Evolutionary conservation across 2,888 invertebrate genomes (phyloP).

Genomic region (Tipula confusa): DNA sequence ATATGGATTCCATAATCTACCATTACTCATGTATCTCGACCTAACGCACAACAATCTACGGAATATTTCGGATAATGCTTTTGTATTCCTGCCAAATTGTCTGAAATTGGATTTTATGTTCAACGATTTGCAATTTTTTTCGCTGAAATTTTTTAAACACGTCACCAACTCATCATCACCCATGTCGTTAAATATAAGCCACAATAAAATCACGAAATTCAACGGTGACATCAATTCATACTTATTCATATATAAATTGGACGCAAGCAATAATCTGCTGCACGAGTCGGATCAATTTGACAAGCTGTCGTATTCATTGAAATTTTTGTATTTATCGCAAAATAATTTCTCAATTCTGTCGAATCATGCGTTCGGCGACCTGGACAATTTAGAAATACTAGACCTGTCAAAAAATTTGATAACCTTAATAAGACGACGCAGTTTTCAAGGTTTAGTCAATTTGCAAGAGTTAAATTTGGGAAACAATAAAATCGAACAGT

Average conservation of each 20-base stretch:
- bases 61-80: conserved; percentile 67
- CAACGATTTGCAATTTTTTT: conserved; percentile 67
- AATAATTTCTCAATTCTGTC: conserved; percentile 69
- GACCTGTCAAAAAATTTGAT: conserved; percentile 72
- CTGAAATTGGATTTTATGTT: conserved; percentile 75
- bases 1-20: conserved; percentile 71
- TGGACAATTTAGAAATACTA: conserved; percentile 66
- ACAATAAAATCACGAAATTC: conserved; percentile 53
- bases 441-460: conserved; percentile 69
- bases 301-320: conserved; percentile 59
- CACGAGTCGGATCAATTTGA: conserved; percentile 62
- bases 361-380: conserved; percentile 68
- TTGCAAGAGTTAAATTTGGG: conserved; percentile 77
- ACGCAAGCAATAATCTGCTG: conserved; percentile 66
- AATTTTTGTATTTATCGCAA: conserved; percentile 66
- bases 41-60: conserved; percentile 76
- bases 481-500: conserved; percentile 67
- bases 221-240: conserved; percentile 48
- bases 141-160: conserved; percentile 64
- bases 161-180: conserved; percentile 62
- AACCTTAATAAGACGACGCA: conserved; percentile 64
- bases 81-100: conserved; percentile 70
- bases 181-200: conserved; percentile 71
- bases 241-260: conserved; percentile 63
- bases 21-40: conserved; percentile 74